phyloP scores from a whole-genome alignment of 1,140 invertebrate species.

The Nephila pilipes region DNA sequence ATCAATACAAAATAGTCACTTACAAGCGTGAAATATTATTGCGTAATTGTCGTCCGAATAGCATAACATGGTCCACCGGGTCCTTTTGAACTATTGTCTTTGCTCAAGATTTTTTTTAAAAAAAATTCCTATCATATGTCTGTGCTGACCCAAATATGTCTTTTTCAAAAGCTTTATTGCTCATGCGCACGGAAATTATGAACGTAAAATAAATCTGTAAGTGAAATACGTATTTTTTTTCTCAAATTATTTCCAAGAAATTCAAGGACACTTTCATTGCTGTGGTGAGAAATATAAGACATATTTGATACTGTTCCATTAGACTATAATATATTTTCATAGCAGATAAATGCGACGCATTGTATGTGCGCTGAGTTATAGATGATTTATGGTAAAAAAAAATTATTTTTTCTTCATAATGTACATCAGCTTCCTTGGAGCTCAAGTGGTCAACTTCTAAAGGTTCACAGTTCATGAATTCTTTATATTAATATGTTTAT shows the following conservation, averaged over 20 bases:
- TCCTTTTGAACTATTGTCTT: constrained; percentile 21
- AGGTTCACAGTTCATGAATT: too few relatives aligned
- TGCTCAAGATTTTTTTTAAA: background rate
- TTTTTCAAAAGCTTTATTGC: background rate
- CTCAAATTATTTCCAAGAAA: background rate
- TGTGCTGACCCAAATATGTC: constrained; percentile 13
- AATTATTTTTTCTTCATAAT: too few relatives aligned
- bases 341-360: too few relatives aligned
- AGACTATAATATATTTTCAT: too few relatives aligned
- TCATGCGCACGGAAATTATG: background rate
- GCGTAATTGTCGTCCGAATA: background rate
- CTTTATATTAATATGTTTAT: too few relatives aligned
- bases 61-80: background rate
- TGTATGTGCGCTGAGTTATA: too few relatives aligned
- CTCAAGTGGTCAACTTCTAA: too few relatives aligned
- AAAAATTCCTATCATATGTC: background rate
- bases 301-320: background rate
- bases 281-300: background rate
- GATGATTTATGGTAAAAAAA: too few relatives aligned
- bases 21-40: background rate
- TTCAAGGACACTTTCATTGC: background rate
- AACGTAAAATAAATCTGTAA: constrained; percentile 7
- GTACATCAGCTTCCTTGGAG: too few relatives aligned
- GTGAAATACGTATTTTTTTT: background rate
- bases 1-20: background rate